Conservation (phyloP, 1,140 invertebrate genomes). For the Heterodera schachtii region DNA sequence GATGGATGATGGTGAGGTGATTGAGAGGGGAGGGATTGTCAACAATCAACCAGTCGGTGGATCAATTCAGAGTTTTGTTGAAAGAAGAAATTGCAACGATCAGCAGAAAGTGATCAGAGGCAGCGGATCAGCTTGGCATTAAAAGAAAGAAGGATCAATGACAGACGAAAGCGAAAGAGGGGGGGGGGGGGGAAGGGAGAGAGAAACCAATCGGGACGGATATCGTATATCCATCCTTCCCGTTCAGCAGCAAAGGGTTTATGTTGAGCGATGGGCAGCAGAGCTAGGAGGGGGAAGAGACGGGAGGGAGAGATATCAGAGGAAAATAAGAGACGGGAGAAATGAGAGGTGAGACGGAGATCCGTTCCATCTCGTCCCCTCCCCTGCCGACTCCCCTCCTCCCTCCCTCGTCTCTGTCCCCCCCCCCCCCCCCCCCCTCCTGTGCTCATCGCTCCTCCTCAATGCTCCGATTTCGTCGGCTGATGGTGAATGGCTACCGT, state of each 20-base stretch:
- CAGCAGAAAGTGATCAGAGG: neutral
- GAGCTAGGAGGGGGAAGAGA: neutral
- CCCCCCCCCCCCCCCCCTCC: too few species aligned
- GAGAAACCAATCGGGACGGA: neutral
- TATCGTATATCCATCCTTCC: neutral
- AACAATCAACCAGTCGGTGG: too few species aligned
- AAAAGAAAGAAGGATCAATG: neutral
- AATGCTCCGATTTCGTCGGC: neutral
- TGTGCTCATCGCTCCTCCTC: too few species aligned
- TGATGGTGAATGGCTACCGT: neutral
- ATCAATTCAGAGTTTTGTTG: neutral
- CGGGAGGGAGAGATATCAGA: too few species aligned
- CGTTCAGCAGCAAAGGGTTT: neutral
- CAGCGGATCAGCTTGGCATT: neutral
- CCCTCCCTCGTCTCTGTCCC: too few species aligned
- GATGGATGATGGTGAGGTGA: too few species aligned
- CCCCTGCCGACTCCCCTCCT: too few species aligned
- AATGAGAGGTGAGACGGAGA: neutral
- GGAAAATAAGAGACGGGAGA: neutral
- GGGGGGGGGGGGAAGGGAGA: too few species aligned
- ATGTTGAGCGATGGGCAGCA: neutral
- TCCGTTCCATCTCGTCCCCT: neutral
- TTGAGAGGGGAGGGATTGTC: too few species aligned
- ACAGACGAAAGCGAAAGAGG: neutral
- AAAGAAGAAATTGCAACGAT: neutral